Percentiles rank a stretch among this genome's conserved stretches.
Evolutionary conservation across 2,888 invertebrate species (phyloP).

Genomic region (Athalia rosae): DNA sequence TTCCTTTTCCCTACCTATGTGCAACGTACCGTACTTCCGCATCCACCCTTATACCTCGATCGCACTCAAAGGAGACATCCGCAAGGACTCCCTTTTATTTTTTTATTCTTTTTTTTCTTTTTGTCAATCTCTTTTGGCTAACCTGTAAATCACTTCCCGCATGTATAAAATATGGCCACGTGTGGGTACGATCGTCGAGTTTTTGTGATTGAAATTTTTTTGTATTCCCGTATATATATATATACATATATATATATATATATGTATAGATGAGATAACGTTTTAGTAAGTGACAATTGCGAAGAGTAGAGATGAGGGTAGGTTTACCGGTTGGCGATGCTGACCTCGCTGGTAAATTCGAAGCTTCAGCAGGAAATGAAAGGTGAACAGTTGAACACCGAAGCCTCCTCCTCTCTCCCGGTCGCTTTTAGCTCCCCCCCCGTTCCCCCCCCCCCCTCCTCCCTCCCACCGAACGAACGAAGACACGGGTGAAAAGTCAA

Average conservation of each 20-base stretch:
- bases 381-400: constrained; percentile 24
- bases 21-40: too few relatives aligned
- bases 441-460: too few relatives aligned
- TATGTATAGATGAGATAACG: too few relatives aligned
- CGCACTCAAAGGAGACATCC: not conserved
- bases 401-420: too few relatives aligned
- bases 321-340: not conserved
- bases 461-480: not conserved
- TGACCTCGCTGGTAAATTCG: constrained; percentile 20
- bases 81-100: not conserved
- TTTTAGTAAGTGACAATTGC: too few relatives aligned
- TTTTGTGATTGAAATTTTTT: constrained; percentile 15
- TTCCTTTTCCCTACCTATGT: not conserved
- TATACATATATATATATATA: too few relatives aligned
- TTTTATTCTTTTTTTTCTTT: too few relatives aligned
- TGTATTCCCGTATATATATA: too few relatives aligned
- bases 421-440: too few relatives aligned
- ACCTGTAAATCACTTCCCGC: constrained; percentile 26
- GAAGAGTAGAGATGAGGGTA: not conserved
- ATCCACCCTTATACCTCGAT: constrained; percentile 13
- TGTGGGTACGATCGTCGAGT: not conserved
- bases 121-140: not conserved
- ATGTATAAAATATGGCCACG: too few relatives aligned
- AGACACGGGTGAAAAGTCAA: constrained; percentile 53
- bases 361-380: constrained; percentile 22